phyloP scores from a whole-genome alignment of 2,888 invertebrate species.

The Adelphocoris suturalis region DNA sequence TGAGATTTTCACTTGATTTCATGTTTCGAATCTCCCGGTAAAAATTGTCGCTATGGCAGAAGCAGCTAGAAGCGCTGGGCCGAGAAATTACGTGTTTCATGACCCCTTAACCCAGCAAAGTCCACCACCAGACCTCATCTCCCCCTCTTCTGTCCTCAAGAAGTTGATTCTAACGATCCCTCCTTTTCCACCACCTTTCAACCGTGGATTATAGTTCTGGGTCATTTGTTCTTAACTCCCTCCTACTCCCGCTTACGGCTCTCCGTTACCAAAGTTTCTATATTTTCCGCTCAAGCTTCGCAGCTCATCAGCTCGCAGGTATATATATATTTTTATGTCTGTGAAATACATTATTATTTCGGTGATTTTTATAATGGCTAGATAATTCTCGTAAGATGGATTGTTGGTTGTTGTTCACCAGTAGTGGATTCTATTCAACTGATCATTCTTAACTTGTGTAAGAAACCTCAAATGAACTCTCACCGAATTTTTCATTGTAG shows the following conservation, averaged over 20 bases:
- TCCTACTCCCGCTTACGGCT: neutral
- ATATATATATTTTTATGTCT: too few species aligned
- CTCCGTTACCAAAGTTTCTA: neutral
- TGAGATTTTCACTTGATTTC: too few species aligned
- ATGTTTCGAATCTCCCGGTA: neutral
- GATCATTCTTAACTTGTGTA: too few species aligned
- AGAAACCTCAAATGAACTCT: too few species aligned
- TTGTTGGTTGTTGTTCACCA: too few species aligned
- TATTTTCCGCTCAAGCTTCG: neutral
- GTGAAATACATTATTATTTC: too few species aligned
- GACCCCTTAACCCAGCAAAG: slow-evolving; percentile 3
- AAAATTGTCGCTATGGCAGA: neutral
- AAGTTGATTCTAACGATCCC: slow-evolving; percentile 13
- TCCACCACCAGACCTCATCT: slow-evolving; percentile 3
- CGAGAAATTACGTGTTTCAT: slow-evolving; percentile 5
- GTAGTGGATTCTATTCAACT: too few species aligned
- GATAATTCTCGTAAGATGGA: too few species aligned
- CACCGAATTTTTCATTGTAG: too few species aligned
- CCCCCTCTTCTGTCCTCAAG: neutral
- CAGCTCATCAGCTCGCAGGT: neutral
- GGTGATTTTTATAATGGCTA: too few species aligned
- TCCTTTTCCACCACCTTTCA: neutral
- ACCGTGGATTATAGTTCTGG: slow-evolving; percentile 30
- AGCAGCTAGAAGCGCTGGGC: neutral
- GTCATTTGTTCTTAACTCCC: slow-evolving; percentile 7